Conservation (phyloP, 2,888 invertebrate genomes). For the Galeruca laticollis region DNA sequence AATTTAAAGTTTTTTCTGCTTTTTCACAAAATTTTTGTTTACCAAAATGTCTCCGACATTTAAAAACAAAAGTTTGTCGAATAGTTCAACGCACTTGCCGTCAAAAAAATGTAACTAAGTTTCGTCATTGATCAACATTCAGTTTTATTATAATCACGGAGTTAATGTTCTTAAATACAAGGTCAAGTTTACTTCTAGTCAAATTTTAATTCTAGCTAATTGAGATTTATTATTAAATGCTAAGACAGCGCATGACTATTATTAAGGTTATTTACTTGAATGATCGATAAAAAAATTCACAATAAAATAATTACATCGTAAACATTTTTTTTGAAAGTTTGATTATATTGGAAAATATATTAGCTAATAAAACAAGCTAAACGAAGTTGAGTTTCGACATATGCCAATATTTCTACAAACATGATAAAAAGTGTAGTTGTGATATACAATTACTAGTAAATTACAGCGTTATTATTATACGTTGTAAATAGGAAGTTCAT, state of each 20-base stretch:
- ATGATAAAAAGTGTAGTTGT: no score
- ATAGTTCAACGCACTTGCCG: not conserved
- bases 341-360: no score
- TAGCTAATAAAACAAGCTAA: no score
- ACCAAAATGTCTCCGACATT: not conserved
- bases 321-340: not conserved
- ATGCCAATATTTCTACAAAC: no score
- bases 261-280: constrained; percentile 5
- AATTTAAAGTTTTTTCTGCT: no score
- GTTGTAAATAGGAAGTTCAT: no score
- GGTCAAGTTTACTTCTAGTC: constrained; percentile 3
- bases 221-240: constrained; percentile 7
- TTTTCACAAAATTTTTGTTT: no score
- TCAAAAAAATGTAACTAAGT: not conserved
- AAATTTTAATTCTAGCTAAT: not conserved
- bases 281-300: not conserved
- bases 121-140: constrained; percentile 7
- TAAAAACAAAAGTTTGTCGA: not conserved
- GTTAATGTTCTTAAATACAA: constrained; percentile 1
- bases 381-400: no score
- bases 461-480: no score
- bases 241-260: not conserved
- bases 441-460: no score
- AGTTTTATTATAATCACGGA: not conserved
- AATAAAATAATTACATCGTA: not conserved